Evolutionary conservation across 2,113 vertebrate genomes (phyloP).

Genomic region (Bos taurus): ARS-UCD2.0 NC_037328.1:37282001-37282500

Average conservation of each 20-base stretch:
- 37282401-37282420: neutral
- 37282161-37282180: neutral
- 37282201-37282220: neutral
- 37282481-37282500: neutral
- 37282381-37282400: neutral
- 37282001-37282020: constrained; percentile 60
- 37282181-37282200: neutral
- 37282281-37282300: neutral
- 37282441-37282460: neutral
- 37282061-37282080: constrained; percentile 41
- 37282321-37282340: neutral
- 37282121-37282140: neutral
- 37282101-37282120: neutral
- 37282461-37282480: too few species aligned
- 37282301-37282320: neutral
- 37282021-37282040: constrained; percentile 6
- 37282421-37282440: neutral
- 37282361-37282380: neutral
- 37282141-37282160: constrained; percentile 30
- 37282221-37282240: neutral
- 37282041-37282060: constrained; percentile 51
- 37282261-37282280: neutral
- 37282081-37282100: constrained; percentile 45
- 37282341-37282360: neutral
- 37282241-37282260: neutral